phyloP scores from a whole-genome alignment of 2,113 vertebrate genomes.

The Protobothrops mucrosquamatus region DNA sequence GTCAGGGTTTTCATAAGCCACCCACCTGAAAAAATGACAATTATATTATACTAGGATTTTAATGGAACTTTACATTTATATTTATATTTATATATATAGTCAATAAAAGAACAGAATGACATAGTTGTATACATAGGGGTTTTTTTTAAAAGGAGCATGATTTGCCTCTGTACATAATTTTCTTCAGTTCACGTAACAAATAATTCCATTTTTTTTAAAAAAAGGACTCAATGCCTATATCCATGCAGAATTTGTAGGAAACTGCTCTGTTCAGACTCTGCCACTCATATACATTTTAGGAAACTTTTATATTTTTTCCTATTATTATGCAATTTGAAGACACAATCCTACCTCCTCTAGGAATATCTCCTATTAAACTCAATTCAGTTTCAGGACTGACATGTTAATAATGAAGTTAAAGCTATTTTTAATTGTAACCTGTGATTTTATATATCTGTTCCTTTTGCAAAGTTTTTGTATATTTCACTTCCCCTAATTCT shows the following conservation, averaged over 20 bases:
- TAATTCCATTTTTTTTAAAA: background rate
- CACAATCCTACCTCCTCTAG: background rate
- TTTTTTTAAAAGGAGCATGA: background rate
- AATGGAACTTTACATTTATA: background rate
- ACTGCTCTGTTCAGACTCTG: background rate
- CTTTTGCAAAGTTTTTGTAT: background rate
- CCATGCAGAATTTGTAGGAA: background rate
- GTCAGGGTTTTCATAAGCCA: constrained; percentile 87
- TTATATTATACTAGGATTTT: background rate
- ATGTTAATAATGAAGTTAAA: background rate
- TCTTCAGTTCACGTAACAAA: background rate
- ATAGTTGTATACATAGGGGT: background rate
- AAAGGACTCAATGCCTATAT: background rate
- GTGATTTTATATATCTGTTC: background rate
- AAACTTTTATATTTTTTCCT: background rate
- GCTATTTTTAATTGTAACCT: too few relatives aligned
- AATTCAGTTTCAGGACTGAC: background rate
- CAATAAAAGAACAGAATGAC: background rate
- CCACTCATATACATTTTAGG: background rate
- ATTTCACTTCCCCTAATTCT: rapidly evolving
- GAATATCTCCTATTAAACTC: background rate
- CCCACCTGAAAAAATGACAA: constrained; percentile 77
- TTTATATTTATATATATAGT: background rate
- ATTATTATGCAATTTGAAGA: background rate
- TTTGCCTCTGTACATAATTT: background rate